These are phyloP conservation scores for Eilema caniola DNA, from an alignment of 2,888 invertebrate species.

Conservation along the genomic window DNA sequence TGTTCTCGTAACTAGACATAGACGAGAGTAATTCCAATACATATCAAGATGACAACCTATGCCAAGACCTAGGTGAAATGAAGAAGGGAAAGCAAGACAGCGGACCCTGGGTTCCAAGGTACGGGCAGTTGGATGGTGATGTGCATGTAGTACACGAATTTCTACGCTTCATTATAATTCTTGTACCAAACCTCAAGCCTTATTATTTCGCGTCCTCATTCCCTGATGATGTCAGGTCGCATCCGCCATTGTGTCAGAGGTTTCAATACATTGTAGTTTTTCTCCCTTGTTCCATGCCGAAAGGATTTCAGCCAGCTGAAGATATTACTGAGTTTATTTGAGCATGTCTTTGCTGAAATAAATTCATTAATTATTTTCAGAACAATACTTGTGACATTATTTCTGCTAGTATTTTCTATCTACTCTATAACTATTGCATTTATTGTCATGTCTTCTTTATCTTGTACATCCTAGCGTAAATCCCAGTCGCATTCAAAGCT, in stretches of 20 bases:
- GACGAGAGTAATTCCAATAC: too few species aligned
- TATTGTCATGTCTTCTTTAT: too few species aligned
- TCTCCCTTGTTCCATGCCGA: slow-evolving; percentile 56
- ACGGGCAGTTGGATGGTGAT: background rate
- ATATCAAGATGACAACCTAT: too few species aligned
- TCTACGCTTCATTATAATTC: slow-evolving; percentile 39
- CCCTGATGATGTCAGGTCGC: slow-evolving; percentile 85
- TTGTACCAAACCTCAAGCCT: slow-evolving; percentile 66
- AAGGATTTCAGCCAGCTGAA: slow-evolving; percentile 55
- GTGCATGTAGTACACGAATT: background rate
- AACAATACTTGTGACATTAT: background rate
- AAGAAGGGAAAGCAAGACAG: too few species aligned
- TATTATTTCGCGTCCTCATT: slow-evolving; percentile 86
- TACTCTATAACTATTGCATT: too few species aligned
- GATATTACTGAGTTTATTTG: too few species aligned
- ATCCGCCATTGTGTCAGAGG: slow-evolving; percentile 83
- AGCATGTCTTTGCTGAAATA: slow-evolving; percentile 31
- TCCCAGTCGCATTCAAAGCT: too few species aligned
- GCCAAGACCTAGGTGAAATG: too few species aligned
- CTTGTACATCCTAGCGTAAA: too few species aligned
- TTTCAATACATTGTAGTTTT: slow-evolving; percentile 81
- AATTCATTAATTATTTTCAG: slow-evolving; percentile 20
- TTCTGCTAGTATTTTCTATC: too few species aligned
- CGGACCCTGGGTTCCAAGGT: too few species aligned
- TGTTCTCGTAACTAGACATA: too few species aligned